Evolutionary conservation across 2,113 vertebrate genomes (phyloP), one percentile per base, ranked within the genome.

Genomic region (Ramphastos sulfuratus): DNA sequence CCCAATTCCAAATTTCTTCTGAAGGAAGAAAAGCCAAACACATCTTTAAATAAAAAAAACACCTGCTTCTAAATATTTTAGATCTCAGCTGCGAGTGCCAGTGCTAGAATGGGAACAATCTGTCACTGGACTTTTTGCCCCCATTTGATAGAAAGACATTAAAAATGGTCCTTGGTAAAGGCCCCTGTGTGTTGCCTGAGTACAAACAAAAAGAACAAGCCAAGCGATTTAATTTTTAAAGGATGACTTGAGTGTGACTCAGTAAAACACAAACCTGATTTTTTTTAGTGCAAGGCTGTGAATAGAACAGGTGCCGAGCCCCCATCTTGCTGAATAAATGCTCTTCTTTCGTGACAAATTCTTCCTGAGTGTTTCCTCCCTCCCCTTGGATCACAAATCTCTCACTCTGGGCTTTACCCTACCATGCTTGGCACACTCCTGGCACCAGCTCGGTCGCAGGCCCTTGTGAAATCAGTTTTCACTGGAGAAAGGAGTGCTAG

Each of bases 351-450:
- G 60, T n/a, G 25, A 19, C 7, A 52, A 21, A 13, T 25, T 16
- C 30, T 55, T 64, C 52, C 11, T 6, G 30, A 15, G 13, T 3
- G 8, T 46, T 59, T 28, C 30, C 76, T 16, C 7, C 12, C 3
- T 44, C 9, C 7, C 17, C 4, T 8, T 1, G 10, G 71, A 30
- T 21, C 16, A 44, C 42, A 60, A 33, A 28, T 24, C 13, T 8
- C 21, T 4, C 10, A 4, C 75, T 20, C 31, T 5, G 23, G 25
- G 16, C 5, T 54, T 37, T 30, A 7, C 3, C 50, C 74, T 3
- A 1, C 9, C 42, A 2, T 17, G 1, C 33, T 1, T 0, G 16
- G 56, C 69, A 25, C 14, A 0, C 2, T 10, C 2, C 2, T 0
- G 10, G 69, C 69, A 16, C 9, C 27, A 14, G 8, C 0, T 1